These are phyloP conservation scores for Magallana angulata DNA, from an alignment of 1,140 invertebrate genomes.

Conservation along the genomic window DNA sequence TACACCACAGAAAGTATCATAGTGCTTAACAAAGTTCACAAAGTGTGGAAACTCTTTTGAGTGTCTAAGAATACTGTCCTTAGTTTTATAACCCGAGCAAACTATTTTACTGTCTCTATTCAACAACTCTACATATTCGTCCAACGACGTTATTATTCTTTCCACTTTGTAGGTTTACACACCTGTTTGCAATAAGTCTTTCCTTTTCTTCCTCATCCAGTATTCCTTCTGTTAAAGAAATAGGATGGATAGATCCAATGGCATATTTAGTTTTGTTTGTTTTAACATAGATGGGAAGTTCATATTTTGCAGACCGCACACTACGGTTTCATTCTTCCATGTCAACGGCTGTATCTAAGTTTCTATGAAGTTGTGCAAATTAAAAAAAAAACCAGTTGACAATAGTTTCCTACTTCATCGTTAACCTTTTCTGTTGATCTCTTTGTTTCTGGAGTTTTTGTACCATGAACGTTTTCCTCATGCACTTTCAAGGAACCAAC, in stretches of 20 bases:
- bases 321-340: conserved; percentile 32
- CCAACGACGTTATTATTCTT: conserved; percentile 47
- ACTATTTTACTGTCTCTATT: conserved; percentile 34
- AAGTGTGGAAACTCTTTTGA: conserved; percentile 41
- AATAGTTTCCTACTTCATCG: conserved; percentile 43
- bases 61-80: conserved; percentile 49
- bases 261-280: conserved; percentile 51
- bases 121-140: conserved; percentile 47
- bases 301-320: conserved; percentile 46
- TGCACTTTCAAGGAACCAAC: background rate
- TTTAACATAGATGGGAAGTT: conserved; percentile 44
- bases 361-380: conserved; percentile 29
- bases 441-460: conserved; percentile 1
- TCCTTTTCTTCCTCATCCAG: background rate
- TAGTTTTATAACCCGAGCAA: conserved; percentile 40
- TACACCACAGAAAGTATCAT: background rate
- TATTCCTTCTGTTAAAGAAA: background rate
- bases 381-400: background rate
- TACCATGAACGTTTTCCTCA: background rate
- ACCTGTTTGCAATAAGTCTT: conserved; percentile 43
- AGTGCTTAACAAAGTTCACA: conserved; percentile 37
- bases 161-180: conserved; percentile 31
- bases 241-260: background rate
- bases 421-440: background rate
- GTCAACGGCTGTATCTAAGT: conserved; percentile 50